phyloP scores from a whole-genome alignment of 2,797 vertebrate genomes.

The Mallotus villosus region DNA sequence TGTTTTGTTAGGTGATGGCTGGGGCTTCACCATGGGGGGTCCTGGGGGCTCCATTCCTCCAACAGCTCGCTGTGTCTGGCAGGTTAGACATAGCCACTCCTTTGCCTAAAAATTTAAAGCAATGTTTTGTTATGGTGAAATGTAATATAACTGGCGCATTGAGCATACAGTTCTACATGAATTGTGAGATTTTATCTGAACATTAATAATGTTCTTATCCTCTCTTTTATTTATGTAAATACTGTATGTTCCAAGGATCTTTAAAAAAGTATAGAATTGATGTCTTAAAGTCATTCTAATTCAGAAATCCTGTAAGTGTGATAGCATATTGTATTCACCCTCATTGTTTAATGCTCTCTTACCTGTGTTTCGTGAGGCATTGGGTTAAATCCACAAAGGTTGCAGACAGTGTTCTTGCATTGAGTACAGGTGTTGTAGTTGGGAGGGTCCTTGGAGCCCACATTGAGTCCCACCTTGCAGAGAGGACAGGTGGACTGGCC shows the following conservation, averaged over 20 bases:
- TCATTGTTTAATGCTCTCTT: background rate
- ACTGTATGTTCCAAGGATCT: too few species aligned
- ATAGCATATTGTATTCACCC: too few species aligned
- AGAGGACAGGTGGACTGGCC: constrained; percentile 78
- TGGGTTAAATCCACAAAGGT: constrained; percentile 6
- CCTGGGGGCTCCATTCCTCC: constrained; percentile 68
- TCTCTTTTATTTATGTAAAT: too few species aligned
- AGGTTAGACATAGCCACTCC: constrained; percentile 92
- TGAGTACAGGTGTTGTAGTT: constrained; percentile 89
- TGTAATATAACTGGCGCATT: too few species aligned
- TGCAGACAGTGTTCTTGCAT: constrained; percentile 77
- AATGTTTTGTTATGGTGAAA: constrained; percentile 3
- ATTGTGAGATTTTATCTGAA: too few species aligned
- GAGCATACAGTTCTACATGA: too few species aligned
- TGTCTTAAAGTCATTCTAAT: too few species aligned
- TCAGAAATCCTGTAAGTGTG: too few species aligned
- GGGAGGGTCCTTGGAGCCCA: constrained; percentile 79
- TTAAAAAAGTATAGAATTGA: too few species aligned
- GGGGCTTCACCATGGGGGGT: constrained; percentile 55
- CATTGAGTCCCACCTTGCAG: constrained; percentile 85
- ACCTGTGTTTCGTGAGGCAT: background rate
- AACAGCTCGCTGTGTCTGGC: constrained; percentile 88
- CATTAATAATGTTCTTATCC: too few species aligned
- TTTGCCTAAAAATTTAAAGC: constrained; percentile 53
- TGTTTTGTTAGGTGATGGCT: constrained; percentile 62